Evolutionary conservation across 1,140 invertebrate genomes (phyloP), one percentile per base, ranked within the genome.

Genomic region (Hydropsyche tenuis): DNA sequence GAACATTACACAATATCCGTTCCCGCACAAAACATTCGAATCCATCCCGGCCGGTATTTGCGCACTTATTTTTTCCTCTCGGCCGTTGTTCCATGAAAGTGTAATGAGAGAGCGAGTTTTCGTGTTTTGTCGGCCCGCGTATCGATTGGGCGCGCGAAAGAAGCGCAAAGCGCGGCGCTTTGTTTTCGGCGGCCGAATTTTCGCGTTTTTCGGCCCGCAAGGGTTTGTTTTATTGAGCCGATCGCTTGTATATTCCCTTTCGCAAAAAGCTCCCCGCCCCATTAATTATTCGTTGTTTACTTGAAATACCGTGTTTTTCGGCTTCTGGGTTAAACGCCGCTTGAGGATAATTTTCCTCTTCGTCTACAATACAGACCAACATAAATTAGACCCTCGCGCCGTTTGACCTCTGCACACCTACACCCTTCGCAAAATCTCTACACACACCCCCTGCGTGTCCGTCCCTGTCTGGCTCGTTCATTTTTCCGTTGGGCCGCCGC

Each of bases 241-340:
- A 68, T 68, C 37, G 65, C 65, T 51, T 48, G 23, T 48, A 43
- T 37, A 68, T 68, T 30, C 65, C 65, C 16, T 70, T 70, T 70
- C 68, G 37, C 48, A 56, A 56, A 56, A 70, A 70, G 68, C 68
- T 37, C 45, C n/a, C 48, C 46, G 68, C 45, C 45, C 68, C 68
- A 70, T 70, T 70, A 70, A 70, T 70, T 70, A 70, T 70, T 70
- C 68, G 68, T 70, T 70, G 68, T 70, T 70, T 70, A 56, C 68
- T 70, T 70, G 68, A 70, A 70, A 70, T 70, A 70, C 68, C 56
- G 20, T 70, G 68, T 70, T 70, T 70, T 70, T 70, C 46, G 68
- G 68, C 68, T 70, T 70, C 48, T 70, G 68, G 68, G 68, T 70
- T 70, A 70, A 70, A 70, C 45, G 68, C 68, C 68, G 43, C 68